Evolutionary conservation across 2,888 invertebrate genomes (phyloP).

Genomic region (Nasonovia ribisnigri): DNA sequence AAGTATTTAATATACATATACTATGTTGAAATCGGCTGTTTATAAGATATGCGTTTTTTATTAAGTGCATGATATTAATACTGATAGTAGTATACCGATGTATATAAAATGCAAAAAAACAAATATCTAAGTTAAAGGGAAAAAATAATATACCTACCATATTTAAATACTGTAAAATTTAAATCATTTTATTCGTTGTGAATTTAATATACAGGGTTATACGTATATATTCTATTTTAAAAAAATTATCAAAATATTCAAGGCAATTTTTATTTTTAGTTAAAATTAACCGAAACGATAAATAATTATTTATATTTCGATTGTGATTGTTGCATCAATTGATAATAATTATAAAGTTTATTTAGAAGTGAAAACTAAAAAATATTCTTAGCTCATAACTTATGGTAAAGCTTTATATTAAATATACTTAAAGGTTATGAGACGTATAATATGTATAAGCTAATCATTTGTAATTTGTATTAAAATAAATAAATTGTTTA

Average conservation of each 20-base stretch:
- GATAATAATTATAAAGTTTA: not conserved
- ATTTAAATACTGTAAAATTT: not conserved
- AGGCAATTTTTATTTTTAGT: not conserved
- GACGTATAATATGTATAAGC: too few relatives aligned
- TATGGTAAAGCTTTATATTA: too few relatives aligned
- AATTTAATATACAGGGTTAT: not conserved
- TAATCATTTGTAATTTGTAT: too few relatives aligned
- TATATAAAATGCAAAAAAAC: not conserved
- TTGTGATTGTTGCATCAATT: not conserved
- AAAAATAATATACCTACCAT: not conserved
- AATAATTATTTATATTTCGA: not conserved
- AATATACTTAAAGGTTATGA: too few relatives aligned
- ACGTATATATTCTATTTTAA: too few relatives aligned
- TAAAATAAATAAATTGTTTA: too few relatives aligned
- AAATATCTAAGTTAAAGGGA: not conserved
- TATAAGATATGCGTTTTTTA: not conserved
- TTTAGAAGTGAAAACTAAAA: too few relatives aligned
- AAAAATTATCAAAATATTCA: not conserved
- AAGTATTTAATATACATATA: not conserved
- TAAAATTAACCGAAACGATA: not conserved
- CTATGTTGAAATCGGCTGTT: not conserved
- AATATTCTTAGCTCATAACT: too few relatives aligned
- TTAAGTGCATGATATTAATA: not conserved
- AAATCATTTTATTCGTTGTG: not conserved
- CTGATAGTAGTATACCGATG: not conserved